Evolutionary conservation across 2,888 invertebrate species (phyloP).

Genomic region (Ceraclea dissimilis): DNA sequence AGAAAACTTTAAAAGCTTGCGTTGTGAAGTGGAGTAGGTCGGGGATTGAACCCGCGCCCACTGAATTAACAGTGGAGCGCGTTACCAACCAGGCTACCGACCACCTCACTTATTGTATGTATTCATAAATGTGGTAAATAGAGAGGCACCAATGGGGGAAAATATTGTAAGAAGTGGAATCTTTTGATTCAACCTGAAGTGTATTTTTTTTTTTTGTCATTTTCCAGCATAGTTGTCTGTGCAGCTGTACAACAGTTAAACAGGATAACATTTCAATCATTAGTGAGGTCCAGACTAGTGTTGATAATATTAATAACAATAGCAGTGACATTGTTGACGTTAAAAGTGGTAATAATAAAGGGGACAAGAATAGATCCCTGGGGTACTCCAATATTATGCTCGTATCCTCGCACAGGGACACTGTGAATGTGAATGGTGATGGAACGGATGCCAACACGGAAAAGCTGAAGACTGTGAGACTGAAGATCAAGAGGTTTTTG

Average conservation of each 20-base stretch:
- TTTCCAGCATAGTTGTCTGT: neutral
- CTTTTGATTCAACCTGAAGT: too few relatives aligned
- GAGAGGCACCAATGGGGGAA: too few relatives aligned
- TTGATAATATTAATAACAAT: neutral
- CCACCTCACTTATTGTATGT: too few relatives aligned
- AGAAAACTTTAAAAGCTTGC: too few relatives aligned
- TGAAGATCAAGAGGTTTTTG: constrained; percentile 28
- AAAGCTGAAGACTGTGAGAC: constrained; percentile 37
- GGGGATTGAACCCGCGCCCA: too few relatives aligned
- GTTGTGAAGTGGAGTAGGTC: too few relatives aligned
- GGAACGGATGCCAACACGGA: constrained; percentile 28
- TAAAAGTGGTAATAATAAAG: neutral
- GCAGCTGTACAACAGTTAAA: neutral
- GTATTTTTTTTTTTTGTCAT: too few relatives aligned
- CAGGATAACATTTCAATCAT: too few relatives aligned
- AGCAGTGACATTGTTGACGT: neutral
- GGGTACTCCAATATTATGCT: constrained; percentile 13
- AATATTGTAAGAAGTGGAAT: too few relatives aligned
- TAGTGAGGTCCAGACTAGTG: neutral
- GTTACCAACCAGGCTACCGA: too few relatives aligned
- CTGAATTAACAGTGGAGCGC: too few relatives aligned
- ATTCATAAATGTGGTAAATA: too few relatives aligned
- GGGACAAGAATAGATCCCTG: constrained; percentile 2
- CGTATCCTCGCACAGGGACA: constrained; percentile 6
- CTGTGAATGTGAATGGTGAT: constrained; percentile 1